Conservation (phyloP, 2,113 vertebrate genomes). For the Seriola aureovittata region DNA sequence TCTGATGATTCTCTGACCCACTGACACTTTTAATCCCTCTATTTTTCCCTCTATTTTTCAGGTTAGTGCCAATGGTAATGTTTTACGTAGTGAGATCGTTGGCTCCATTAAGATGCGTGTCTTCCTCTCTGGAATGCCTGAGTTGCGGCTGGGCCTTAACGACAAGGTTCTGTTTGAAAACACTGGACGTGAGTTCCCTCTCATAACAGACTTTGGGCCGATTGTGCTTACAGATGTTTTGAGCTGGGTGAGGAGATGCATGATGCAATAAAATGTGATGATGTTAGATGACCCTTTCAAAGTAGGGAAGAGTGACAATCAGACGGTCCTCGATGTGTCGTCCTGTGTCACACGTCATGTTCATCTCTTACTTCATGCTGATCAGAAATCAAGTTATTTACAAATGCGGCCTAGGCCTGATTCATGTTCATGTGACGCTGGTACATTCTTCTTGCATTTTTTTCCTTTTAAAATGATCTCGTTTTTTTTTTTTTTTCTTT, state of each 20-base stretch:
- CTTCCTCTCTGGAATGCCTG: slow-evolving; percentile 98
- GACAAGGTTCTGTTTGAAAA: slow-evolving; percentile 99
- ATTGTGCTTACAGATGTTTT: background rate
- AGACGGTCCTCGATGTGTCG: background rate
- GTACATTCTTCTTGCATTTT: background rate
- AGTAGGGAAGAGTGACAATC: background rate
- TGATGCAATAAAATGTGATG: background rate
- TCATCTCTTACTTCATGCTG: background rate
- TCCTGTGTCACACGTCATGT: background rate
- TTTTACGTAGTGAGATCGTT: slow-evolving; percentile 96
- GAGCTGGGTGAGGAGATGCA: background rate
- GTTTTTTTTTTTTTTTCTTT: background rate
- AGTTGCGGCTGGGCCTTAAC: slow-evolving; percentile 94
- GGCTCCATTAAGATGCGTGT: slow-evolving; percentile 99
- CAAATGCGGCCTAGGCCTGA: background rate
- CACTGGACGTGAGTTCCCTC: slow-evolving; percentile 94
- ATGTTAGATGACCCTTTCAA: background rate
- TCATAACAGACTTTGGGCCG: background rate
- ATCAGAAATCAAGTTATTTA: background rate
- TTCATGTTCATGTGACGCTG: background rate
- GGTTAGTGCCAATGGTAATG: slow-evolving; percentile 98
- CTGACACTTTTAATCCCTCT: slow-evolving; percentile 4
- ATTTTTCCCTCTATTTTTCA: slow-evolving; percentile 57
- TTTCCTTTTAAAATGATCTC: background rate
- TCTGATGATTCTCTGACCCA: background rate